Base-by-base conservation (phyloP, 2,888 invertebrate species). In the Boloria euphrosyne region DNA sequence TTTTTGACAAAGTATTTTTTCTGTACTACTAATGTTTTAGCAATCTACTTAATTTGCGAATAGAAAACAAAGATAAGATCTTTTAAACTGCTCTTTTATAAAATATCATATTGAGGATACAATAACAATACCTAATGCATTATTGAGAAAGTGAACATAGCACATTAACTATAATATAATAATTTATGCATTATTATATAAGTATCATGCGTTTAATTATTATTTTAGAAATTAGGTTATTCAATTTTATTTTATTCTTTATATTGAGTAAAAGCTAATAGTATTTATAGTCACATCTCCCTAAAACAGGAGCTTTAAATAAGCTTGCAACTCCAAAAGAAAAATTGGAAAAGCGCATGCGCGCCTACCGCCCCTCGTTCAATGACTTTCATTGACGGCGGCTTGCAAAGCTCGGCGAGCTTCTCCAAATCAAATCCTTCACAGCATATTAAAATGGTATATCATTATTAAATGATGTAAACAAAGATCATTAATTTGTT, bases 341-440 rank as follows among this genome's bases (percentile, higher is more conserved):
- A 75, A 74, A 77, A 71, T 70, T 55, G 53, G 53, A 46, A 66
- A 60, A 66, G 74, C 89, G 89, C 90, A 85, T 85, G 90, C 89
- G 89, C 80, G 80, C 80, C 80, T 75, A 78, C 85, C 84, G 84
- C 85, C 84, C 86, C 80, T 72, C 89, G 89, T 81, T 90, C 90
- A 87, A 89, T 90, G 89, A 83, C 82, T 74, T 74, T 75, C 74
- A 73, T 83, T 78, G 79, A 79, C 78, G 80, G 77, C 78, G 76
- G 70, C 71, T 73, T 59, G 55, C 67, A 72, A 70, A 73, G 72
- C 71, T 75, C 75, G 68, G 65, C 68, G 62, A 76, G 73, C 75
- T 76, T 77, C 72, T 60, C 65, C 49, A 67, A 67, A 66, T 65
- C 62, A 69, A 71, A 69, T 68, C 59, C 66, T 59, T 46, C 27